phyloP scores from a whole-genome alignment of 2,888 invertebrate genomes.

The Drosophila subsilvestris region DNA sequence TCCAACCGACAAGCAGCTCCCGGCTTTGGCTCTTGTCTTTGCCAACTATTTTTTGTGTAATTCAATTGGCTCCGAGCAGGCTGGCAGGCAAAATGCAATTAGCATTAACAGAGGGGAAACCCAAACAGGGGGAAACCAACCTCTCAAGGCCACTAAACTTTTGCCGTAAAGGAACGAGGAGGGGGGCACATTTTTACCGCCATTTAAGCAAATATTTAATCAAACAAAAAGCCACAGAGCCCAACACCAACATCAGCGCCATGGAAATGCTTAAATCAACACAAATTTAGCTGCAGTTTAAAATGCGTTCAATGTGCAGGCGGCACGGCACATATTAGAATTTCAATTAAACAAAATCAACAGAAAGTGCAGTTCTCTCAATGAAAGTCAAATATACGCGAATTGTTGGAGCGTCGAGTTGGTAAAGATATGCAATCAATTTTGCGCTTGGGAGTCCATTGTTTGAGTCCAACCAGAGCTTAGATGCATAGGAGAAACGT shows the following conservation, averaged over 20 bases:
- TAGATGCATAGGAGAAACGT: neutral
- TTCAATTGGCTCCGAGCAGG: conserved; percentile 45
- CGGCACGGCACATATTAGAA: neutral
- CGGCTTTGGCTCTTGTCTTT: conserved; percentile 43
- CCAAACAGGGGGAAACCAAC: conserved; percentile 24
- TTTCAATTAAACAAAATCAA: conserved; percentile 61
- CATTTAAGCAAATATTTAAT: conserved; percentile 53
- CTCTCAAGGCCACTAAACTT: conserved; percentile 3
- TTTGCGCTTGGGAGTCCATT: neutral
- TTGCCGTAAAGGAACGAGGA: neutral
- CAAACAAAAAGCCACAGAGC: conserved; percentile 32
- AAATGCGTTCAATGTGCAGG: conserved; percentile 6
- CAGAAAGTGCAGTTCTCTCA: conserved; percentile 22
- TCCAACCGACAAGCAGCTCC: conserved; percentile 22
- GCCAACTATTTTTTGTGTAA: conserved; percentile 45
- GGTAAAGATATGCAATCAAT: neutral
- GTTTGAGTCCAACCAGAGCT: neutral
- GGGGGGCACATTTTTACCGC: conserved; percentile 34
- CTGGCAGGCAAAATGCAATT: conserved; percentile 60
- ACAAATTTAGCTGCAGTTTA: conserved; percentile 29
- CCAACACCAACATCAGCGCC: conserved; percentile 2
- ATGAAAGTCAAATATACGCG: conserved; percentile 10
- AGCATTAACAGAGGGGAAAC: conserved; percentile 54
- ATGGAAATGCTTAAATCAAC: conserved; percentile 36
- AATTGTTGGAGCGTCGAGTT: neutral